Percentiles rank a stretch among this genome's conserved stretches.
These are phyloP conservation scores for Yponomeuta plumbellus DNA, from an alignment of 2,888 invertebrate species.

Conservation along the genomic window DNA sequence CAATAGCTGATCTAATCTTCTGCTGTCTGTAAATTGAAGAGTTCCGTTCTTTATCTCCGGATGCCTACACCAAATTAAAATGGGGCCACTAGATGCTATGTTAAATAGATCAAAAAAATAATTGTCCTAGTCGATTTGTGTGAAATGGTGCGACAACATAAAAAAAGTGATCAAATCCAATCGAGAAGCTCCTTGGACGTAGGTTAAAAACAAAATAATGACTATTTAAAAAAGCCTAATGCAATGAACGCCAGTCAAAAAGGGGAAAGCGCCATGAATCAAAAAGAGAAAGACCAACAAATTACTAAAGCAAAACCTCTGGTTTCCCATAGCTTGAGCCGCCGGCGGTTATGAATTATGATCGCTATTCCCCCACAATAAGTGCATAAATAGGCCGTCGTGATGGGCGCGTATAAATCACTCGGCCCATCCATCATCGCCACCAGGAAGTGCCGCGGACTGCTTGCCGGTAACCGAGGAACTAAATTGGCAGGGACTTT, in stretches of 20 bases:
- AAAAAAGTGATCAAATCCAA: too few relatives aligned
- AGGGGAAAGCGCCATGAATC: constrained; percentile 1
- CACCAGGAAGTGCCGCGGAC: constrained; percentile 30
- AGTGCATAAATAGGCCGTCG: constrained; percentile 66
- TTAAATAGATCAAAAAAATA: too few relatives aligned
- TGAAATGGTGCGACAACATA: too few relatives aligned
- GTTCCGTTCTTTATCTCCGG: too few relatives aligned
- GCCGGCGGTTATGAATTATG: constrained; percentile 61
- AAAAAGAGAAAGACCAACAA: background rate
- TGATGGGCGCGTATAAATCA: constrained; percentile 43
- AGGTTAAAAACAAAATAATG: too few relatives aligned
- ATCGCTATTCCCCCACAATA: constrained; percentile 66
- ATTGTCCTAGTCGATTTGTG: too few relatives aligned
- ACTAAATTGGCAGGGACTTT: background rate
- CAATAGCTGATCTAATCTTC: too few relatives aligned
- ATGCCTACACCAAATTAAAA: too few relatives aligned
- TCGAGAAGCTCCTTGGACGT: too few relatives aligned
- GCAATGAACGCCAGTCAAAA: constrained; percentile 13
- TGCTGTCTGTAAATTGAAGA: too few relatives aligned
- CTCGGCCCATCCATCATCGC: constrained; percentile 47
- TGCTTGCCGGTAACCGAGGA: background rate
- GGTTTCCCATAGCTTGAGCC: constrained; percentile 29
- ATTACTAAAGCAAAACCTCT: background rate
- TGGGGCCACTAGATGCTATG: too few relatives aligned
- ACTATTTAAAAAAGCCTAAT: background rate